A percentile compares a stretch with the other conserved stretches of the same genome.
Conservation (phyloP, 1,140 invertebrate genomes). For the Helicorthomorpha holstii region DNA sequence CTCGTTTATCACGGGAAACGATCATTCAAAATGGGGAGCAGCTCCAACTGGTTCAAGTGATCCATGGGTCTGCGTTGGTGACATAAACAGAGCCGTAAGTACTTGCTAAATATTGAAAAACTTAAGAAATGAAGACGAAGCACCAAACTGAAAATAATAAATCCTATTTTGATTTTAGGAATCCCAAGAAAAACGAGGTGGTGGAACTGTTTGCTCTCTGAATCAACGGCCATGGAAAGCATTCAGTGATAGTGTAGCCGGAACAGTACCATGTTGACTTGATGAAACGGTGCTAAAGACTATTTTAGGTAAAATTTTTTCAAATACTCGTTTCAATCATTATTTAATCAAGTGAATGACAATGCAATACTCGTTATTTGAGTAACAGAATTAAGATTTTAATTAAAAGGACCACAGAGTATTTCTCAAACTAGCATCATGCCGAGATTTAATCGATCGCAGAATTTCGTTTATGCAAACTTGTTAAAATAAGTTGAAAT, state of each 20-base stretch:
- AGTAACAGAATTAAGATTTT: too few relatives aligned
- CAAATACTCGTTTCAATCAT: too few relatives aligned
- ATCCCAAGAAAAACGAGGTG: neutral
- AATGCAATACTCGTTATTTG: too few relatives aligned
- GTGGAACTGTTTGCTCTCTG: neutral
- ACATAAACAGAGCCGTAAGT: constrained; percentile 73
- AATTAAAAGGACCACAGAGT: too few relatives aligned
- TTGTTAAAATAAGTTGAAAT: too few relatives aligned
- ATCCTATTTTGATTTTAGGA: neutral
- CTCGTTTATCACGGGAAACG: constrained; percentile 50
- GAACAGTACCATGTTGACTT: too few relatives aligned
- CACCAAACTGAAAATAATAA: neutral
- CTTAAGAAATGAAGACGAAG: neutral
- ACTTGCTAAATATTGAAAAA: neutral
- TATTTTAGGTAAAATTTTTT: too few relatives aligned
- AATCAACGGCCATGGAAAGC: neutral
- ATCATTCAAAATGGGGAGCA: constrained; percentile 88
- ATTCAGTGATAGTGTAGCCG: neutral
- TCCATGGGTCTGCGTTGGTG: constrained; percentile 71
- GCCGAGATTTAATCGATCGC: too few relatives aligned
- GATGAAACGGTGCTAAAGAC: too few relatives aligned
- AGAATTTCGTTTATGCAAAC: too few relatives aligned
- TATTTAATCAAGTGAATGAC: too few relatives aligned
- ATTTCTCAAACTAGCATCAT: too few relatives aligned
- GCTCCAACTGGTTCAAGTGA: constrained; percentile 31